Base-by-base conservation (phyloP, 2,888 invertebrate genomes). In the Sericinus montela region DNA sequence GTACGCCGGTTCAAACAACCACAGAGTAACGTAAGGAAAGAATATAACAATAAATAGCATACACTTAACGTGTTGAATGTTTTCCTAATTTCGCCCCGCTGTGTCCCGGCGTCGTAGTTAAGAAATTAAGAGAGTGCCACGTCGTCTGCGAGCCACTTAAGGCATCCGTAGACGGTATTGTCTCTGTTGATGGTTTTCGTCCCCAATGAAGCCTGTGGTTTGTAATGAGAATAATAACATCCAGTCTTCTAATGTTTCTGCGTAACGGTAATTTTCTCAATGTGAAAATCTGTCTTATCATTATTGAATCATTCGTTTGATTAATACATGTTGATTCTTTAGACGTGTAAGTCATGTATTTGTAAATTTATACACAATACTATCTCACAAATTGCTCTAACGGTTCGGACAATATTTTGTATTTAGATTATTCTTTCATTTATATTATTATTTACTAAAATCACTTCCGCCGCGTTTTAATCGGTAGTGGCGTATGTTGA, bases 51-150 rank as follows among this genome's bases (percentile, higher is more conserved):
- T 51, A 52, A 52, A 52, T 43, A 51, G 38, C 23, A 28, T 36
- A 37, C 48, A 42, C 51, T 52, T 52, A 55, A 40, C 37, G 46
- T 43, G 44, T 45, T 51, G 78, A 84, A 85, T 84, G 86, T 85
- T 85, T 84, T 85, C 86, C 86, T 87, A 87, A 87, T 87, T 86
- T 81, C 77, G 75, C 79, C 85, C 83, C 82, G 78, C 84, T 79
- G 86, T 69, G 80, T 77, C 5, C 40, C 80, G 72, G 75, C 74
- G 75, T 74, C 70, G 75, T 68, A 77, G 80, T 83, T 85, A 81
- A 86, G 85, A 84, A 87, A 88, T 85, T 87, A 87, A 86, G 86
- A 85, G 82, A 82, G 82, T 75, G 76, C 77, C 74, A 73, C 73
- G 68, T 75, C 73, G 79, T 81, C 80, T 72, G 72, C 68, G 63